Evolutionary conservation across 2,888 invertebrate species (phyloP).

Genomic region (Dicycla oo): DNA sequence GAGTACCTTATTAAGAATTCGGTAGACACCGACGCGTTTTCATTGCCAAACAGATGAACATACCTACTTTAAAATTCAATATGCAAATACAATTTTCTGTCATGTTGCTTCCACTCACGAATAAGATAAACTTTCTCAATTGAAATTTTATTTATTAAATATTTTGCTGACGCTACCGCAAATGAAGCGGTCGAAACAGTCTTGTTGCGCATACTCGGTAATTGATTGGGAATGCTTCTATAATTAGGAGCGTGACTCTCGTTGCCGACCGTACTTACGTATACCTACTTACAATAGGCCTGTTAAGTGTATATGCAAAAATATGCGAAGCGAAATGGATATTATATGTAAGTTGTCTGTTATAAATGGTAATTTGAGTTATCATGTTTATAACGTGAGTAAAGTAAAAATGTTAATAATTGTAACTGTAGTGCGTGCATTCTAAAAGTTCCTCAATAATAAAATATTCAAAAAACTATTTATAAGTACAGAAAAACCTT

Average conservation of each 20-base stretch:
- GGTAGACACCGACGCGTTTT: background rate
- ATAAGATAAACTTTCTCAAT: constrained; percentile 22
- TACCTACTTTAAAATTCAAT: constrained; percentile 22
- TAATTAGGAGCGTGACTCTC: constrained; percentile 89
- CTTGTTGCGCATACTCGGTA: constrained; percentile 84
- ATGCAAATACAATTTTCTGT: background rate
- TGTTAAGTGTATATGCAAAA: constrained; percentile 42
- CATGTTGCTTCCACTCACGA: constrained; percentile 10
- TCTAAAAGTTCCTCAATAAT: constrained; percentile 15
- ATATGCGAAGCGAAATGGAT: constrained; percentile 42
- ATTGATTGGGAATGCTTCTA: constrained; percentile 91
- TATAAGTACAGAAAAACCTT: background rate
- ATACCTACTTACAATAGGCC: constrained; percentile 36
- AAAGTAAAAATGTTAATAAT: constrained; percentile 6
- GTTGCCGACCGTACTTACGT: constrained; percentile 77
- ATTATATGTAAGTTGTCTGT: constrained; percentile 37
- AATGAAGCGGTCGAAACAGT: constrained; percentile 79
- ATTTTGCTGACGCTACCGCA: constrained; percentile 79
- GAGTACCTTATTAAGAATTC: background rate
- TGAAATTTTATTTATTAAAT: constrained; percentile 26
- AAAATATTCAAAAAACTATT: constrained; percentile 1
- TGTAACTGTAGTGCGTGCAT: background rate
- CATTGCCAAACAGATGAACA: constrained; percentile 26
- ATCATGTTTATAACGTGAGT: constrained; percentile 1
- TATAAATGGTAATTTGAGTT: constrained; percentile 33